Evolutionary conservation across 2,113 vertebrate genomes (phyloP).

Genomic region (Elgaria multicarinata): DNA sequence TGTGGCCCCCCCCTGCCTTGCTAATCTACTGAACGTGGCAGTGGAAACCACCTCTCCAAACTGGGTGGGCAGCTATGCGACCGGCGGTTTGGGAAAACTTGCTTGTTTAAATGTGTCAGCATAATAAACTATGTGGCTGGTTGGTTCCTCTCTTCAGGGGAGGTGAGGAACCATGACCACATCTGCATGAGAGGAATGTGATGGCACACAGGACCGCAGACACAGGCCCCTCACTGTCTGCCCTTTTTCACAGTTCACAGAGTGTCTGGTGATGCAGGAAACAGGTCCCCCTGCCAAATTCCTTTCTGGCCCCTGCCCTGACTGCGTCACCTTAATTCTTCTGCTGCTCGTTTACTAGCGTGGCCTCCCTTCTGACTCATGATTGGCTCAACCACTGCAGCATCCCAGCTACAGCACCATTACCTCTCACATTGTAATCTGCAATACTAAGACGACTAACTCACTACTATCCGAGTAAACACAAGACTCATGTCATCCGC

Average conservation of each 20-base stretch:
- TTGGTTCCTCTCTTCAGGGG: not conserved
- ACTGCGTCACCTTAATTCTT: not conserved
- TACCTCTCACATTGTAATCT: not conserved
- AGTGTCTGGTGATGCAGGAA: not conserved
- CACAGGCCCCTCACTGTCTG: accelerated
- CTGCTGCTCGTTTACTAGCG: not conserved
- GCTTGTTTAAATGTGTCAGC: not conserved
- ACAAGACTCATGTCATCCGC: not conserved
- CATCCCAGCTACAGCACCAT: not conserved
- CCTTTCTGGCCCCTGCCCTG: not conserved
- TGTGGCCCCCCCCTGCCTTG: not conserved
- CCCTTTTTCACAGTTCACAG: not conserved
- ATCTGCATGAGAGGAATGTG: not conserved
- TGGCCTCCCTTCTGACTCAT: not conserved
- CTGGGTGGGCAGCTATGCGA: not conserved
- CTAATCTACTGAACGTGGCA: not conserved
- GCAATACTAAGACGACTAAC: not conserved
- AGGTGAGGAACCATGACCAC: accelerated
- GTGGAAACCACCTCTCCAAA: not conserved
- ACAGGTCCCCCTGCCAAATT: not conserved
- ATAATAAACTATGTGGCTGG: not conserved
- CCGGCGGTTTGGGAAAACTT: not conserved
- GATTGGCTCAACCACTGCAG: not conserved
- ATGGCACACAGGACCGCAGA: not conserved
- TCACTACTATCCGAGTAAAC: not conserved